Evolutionary conservation across 2,113 vertebrate species (phyloP), one percentile per base, ranked within the genome.

Genomic region (Seriola aureovittata): DNA sequence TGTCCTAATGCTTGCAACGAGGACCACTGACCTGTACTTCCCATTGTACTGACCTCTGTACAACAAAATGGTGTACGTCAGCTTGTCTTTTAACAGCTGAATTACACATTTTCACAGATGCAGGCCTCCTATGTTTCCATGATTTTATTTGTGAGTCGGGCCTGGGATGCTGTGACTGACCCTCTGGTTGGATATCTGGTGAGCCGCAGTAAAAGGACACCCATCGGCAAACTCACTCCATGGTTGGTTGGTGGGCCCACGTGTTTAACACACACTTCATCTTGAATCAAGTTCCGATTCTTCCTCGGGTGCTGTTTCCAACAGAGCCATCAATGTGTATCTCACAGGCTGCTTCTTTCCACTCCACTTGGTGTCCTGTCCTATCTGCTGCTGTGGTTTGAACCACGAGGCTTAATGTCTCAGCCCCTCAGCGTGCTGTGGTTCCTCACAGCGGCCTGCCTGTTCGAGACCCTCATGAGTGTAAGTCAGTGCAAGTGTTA

Each of bases 381-480:
- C 82, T 95, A 94, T 62, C 76, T 93, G 55, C 23, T 96, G 91
- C 79, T 95, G 78, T 96, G 96, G 96, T 93, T 88, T 48, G 82
- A 89, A 17, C 95, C 95, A 3, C 64, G 13, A 0, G 86, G 78
- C 23, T 76, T 72, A 32, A 80, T 63, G 84, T 88, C 92, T 0
- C 0, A 69, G 57, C 78, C 87, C 4, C 78, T 88, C 91, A 91
- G 86, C 25, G 91, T 96, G 85, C 73, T 94, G 78, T 94, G 96
- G 95, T 92, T 95, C 87, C 90, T 97, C 80, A 38, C 82, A 38
- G 90, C 21, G 0, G 85, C 93, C 90, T 95, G 95, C 86, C 81
- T 95, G 81, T 96, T 96, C 55, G 93, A 96, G 89, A 95, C 90
- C 52, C 93, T 96, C 84, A 95, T 96, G 95, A 96, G 93, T 75